Conservation (phyloP, 1,140 invertebrate genomes). For the Marisa cornuarietis region DNA sequence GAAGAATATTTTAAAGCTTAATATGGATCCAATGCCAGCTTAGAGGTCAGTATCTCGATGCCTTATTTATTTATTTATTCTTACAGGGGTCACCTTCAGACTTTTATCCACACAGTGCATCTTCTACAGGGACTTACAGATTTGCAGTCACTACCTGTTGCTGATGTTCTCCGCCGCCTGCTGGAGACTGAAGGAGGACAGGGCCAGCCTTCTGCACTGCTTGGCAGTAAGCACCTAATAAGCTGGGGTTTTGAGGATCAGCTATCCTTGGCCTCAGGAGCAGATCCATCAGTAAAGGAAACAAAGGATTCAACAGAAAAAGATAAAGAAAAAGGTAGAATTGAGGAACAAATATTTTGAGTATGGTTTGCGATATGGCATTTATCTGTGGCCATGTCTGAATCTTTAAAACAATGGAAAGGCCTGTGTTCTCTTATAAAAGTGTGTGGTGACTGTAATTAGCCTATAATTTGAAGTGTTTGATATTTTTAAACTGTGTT, state of each 20-base stretch:
- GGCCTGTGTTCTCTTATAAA: too few relatives aligned
- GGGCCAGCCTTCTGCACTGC: constrained; percentile 50
- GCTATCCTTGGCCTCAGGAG: constrained; percentile 39
- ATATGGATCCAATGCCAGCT: too few relatives aligned
- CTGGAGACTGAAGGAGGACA: constrained; percentile 58
- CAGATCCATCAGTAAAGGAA: constrained; percentile 43
- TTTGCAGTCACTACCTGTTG: constrained; percentile 49
- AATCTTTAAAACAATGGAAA: too few relatives aligned
- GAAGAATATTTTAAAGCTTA: too few relatives aligned
- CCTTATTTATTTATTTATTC: constrained; percentile 17
- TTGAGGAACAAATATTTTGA: background rate
- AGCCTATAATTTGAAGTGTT: too few relatives aligned
- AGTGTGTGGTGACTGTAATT: too few relatives aligned
- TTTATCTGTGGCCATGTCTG: background rate
- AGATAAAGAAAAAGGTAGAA: constrained; percentile 52
- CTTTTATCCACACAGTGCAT: constrained; percentile 64
- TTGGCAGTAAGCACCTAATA: constrained; percentile 58
- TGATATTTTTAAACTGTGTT: too few relatives aligned
- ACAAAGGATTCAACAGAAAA: constrained; percentile 50
- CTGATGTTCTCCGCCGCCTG: constrained; percentile 55
- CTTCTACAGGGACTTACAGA: constrained; percentile 58
- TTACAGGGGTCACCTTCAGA: constrained; percentile 62
- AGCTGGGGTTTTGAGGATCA: constrained; percentile 65
- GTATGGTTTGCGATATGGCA: background rate
- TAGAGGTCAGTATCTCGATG: background rate